Percentiles rank a stretch among this genome's conserved stretches.
Evolutionary conservation across 2,113 vertebrate species (phyloP).

Genomic region (Megaceryle torquata): DNA sequence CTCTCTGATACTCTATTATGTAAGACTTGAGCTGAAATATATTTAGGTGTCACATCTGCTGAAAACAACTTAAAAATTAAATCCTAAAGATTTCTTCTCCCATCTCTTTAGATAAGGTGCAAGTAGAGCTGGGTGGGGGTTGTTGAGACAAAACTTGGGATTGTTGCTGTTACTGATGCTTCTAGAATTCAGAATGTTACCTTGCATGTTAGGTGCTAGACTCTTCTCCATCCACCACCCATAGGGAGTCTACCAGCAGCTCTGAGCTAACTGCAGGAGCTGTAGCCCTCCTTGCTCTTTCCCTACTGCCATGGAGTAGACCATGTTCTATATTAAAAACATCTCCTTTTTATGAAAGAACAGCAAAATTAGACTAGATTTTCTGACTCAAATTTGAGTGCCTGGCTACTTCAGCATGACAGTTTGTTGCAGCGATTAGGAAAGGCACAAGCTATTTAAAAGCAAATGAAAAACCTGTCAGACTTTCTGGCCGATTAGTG

Average conservation of each 20-base stretch:
- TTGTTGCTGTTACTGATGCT: background rate
- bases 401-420: slow-evolving; percentile 2
- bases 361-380: background rate
- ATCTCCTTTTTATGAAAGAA: background rate
- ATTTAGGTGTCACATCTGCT: background rate
- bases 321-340: background rate
- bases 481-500: background rate
- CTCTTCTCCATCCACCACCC: background rate
- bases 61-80: background rate
- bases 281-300: background rate
- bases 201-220: background rate
- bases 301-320: too few relatives aligned
- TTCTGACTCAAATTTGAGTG: background rate
- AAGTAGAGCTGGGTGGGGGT: accelerated
- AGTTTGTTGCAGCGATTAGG: background rate
- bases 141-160: background rate
- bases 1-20: background rate
- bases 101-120: background rate
- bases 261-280: background rate
- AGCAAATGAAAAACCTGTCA: background rate
- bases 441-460: slow-evolving; percentile 21
- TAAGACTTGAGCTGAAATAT: background rate
- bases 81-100: background rate
- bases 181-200: background rate
- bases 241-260: background rate